phyloP scores from a whole-genome alignment of 2,888 invertebrate genomes.

The Drosophila niveifrons region DNA sequence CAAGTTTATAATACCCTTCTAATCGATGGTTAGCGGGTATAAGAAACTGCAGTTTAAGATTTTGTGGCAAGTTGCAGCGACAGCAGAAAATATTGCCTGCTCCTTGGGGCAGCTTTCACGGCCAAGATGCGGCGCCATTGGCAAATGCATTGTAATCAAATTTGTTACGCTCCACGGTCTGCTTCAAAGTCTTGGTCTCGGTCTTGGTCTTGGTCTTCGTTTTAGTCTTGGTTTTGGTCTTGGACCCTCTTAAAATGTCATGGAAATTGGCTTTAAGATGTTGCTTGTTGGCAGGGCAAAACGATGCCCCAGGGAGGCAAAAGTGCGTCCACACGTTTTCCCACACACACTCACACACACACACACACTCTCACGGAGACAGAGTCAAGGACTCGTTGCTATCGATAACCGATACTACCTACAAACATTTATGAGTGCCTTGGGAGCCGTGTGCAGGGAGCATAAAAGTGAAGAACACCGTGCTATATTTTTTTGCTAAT shows the following conservation, averaged over 20 bases:
- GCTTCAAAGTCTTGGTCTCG: background rate
- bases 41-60: conserved; percentile 57
- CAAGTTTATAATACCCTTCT: no score
- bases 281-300: conserved; percentile 21
- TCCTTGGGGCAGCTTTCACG: conserved; percentile 56
- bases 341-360: conserved; percentile 4
- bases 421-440: conserved; percentile 62
- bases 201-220: no score
- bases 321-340: conserved; percentile 44
- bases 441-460: conserved; percentile 57
- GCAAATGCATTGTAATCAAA: conserved; percentile 61
- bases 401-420: conserved; percentile 40
- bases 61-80: conserved; percentile 55
- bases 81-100: conserved; percentile 17
- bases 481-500: conserved; percentile 84
- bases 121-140: conserved; percentile 10
- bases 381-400: conserved; percentile 17
- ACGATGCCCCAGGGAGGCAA: conserved; percentile 67
- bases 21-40: no score
- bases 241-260: conserved; percentile 37
- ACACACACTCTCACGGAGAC: conserved; percentile 33
- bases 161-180: conserved; percentile 64
- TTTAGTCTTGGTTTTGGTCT: background rate
- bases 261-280: conserved; percentile 52
- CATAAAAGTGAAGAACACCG: conserved; percentile 48